These are phyloP conservation scores for Galeopsomyia nigrocyanea DNA, from an alignment of 2,888 invertebrate genomes.

Conservation along the genomic window DNA sequence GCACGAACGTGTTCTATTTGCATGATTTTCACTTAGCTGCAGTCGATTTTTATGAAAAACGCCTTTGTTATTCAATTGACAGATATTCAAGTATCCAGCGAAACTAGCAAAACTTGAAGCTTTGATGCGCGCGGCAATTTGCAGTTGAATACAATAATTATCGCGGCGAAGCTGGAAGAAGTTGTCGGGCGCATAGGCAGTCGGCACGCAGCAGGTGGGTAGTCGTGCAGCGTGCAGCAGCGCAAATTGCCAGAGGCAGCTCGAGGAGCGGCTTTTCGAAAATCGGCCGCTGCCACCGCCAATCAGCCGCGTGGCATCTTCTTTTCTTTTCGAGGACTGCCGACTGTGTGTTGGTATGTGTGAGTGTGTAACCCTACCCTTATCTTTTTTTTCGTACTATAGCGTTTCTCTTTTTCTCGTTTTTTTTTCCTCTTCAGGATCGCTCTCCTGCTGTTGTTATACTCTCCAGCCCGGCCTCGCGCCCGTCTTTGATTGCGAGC, in stretches of 20 bases:
- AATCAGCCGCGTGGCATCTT: slow-evolving; percentile 18
- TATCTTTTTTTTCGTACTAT: neutral
- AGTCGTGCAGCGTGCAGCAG: neutral
- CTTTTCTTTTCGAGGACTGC: slow-evolving; percentile 5
- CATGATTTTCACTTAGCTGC: too few species aligned
- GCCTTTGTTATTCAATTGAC: too few species aligned
- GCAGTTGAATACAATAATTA: too few species aligned
- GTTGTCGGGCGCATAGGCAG: neutral
- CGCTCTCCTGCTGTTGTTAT: slow-evolving; percentile 1
- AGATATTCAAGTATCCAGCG: too few species aligned
- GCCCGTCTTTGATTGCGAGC: neutral
- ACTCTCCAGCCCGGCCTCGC: neutral
- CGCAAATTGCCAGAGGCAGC: slow-evolving; percentile 10
- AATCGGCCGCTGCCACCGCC: slow-evolving; percentile 24
- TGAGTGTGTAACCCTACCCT: neutral
- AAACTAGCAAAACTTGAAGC: too few species aligned
- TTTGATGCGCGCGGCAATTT: too few species aligned
- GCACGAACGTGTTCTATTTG: too few species aligned
- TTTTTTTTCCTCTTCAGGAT: neutral
- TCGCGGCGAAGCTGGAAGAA: too few species aligned
- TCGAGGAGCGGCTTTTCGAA: slow-evolving; percentile 19
- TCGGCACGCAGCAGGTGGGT: slow-evolving; percentile 28
- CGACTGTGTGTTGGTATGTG: neutral
- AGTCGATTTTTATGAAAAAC: too few species aligned
- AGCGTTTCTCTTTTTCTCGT: neutral